Percentiles rank a stretch among this genome's conserved stretches.
Conservation (phyloP, 2,888 invertebrate genomes). For the Athalia cordata region DNA sequence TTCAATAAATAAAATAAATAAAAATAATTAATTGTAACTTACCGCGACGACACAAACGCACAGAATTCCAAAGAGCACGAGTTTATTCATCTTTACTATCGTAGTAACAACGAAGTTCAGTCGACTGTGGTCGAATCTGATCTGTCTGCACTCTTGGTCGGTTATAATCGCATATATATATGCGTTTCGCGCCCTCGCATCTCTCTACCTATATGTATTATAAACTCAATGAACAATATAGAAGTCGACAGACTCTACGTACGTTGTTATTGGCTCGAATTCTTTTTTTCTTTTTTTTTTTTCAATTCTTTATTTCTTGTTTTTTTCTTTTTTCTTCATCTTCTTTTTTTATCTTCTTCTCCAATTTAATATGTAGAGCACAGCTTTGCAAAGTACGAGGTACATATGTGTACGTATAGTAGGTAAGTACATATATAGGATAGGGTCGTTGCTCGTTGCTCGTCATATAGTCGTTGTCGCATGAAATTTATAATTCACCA, state of each 20-base stretch:
- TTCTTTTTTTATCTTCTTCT: background rate
- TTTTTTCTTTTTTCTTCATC: background rate
- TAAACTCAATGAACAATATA: background rate
- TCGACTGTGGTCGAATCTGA: constrained; percentile 41
- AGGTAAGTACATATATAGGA: no score
- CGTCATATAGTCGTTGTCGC: background rate
- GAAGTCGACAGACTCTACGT: constrained; percentile 9
- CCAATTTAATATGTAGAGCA: constrained; percentile 31
- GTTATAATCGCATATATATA: constrained; percentile 27
- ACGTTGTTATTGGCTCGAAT: constrained; percentile 34
- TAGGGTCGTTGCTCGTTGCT: no score
- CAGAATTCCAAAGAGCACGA: constrained; percentile 38
- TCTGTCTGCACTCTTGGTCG: constrained; percentile 24
- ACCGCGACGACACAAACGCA: constrained; percentile 38
- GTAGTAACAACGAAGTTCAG: constrained; percentile 22
- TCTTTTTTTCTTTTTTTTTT: no score
- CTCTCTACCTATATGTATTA: background rate
- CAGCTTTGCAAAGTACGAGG: constrained; percentile 7
- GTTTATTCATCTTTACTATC: constrained; percentile 32
- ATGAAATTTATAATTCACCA: constrained; percentile 4
- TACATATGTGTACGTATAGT: no score
- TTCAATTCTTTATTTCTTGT: no score
- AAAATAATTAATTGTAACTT: background rate
- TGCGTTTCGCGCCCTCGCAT: constrained; percentile 17
- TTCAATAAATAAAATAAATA: background rate